A percentile compares a stretch with the other conserved stretches of the same genome.
Evolutionary conservation across 2,797 vertebrate species (phyloP).

Genomic region (Gymnoscopelus braueri): DNA sequence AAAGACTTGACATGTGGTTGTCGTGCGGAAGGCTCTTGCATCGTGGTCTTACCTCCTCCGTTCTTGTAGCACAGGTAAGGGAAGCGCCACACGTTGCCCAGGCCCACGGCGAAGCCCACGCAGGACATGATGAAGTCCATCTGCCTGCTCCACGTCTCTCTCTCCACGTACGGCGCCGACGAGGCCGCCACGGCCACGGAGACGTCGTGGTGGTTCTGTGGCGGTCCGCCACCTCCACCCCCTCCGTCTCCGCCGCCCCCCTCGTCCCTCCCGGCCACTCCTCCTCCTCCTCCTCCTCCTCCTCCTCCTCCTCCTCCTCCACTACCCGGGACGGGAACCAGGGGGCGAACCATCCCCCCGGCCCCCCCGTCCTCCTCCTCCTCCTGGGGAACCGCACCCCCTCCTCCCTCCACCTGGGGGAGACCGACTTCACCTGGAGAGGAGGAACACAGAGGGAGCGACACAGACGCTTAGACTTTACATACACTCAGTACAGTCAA

Average conservation of each 20-base stretch:
- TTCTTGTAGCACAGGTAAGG: slow-evolving; percentile 91
- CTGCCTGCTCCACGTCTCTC: slow-evolving; percentile 87
- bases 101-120: slow-evolving; percentile 86
- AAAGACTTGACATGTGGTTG: too few relatives aligned
- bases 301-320: slow-evolving; percentile 47
- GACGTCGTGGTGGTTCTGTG: slow-evolving; percentile 46
- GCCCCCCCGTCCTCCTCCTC: slow-evolving; percentile 73
- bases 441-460: slow-evolving; percentile 3
- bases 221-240: slow-evolving; percentile 61
- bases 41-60: slow-evolving; percentile 81
- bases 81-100: slow-evolving; percentile 89
- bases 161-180: slow-evolving; percentile 62
- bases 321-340: slow-evolving; percentile 68
- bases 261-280: slow-evolving; percentile 66
- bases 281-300: too few relatives aligned
- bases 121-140: slow-evolving; percentile 92
- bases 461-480: too few relatives aligned
- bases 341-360: slow-evolving; percentile 63
- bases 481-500: too few relatives aligned
- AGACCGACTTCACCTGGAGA: slow-evolving; percentile 73
- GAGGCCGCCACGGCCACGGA: slow-evolving; percentile 48
- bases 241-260: slow-evolving; percentile 57
- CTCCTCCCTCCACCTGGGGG: slow-evolving; percentile 72
- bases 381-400: slow-evolving; percentile 58
- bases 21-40: too few relatives aligned